Percentiles rank a stretch among this genome's conserved stretches.
Conservation (phyloP, 92 coral and sea anemone species). For the Montipora capitata region DNA sequence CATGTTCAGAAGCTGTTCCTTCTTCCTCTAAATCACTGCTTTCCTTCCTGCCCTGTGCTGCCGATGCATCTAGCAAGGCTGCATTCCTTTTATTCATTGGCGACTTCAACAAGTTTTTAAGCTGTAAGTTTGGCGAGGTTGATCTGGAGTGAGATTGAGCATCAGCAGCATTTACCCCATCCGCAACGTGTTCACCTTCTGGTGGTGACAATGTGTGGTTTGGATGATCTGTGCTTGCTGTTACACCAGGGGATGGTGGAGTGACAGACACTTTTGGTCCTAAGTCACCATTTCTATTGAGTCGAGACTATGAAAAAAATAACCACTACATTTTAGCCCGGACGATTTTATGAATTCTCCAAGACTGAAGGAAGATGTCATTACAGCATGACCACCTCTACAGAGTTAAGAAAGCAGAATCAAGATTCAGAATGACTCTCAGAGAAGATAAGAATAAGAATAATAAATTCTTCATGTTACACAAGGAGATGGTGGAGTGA, state of each 20-base stretch:
- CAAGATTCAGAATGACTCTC: too few relatives aligned
- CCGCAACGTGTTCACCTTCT: background rate
- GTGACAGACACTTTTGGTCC: conserved; percentile 83
- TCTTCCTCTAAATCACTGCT: conserved; percentile 90
- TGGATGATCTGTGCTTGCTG: conserved; percentile 30
- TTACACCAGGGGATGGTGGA: conserved; percentile 82
- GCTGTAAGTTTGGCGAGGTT: conserved; percentile 13
- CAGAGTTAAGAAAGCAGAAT: too few relatives aligned
- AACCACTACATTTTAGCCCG: background rate
- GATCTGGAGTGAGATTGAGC: conserved; percentile 5
- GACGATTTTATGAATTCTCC: too few relatives aligned
- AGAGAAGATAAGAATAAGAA: too few relatives aligned
- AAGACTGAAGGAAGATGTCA: too few relatives aligned
- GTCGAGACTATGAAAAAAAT: background rate
- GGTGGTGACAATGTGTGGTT: background rate
- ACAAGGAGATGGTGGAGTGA: too few relatives aligned
- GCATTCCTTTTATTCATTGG: conserved; percentile 59
- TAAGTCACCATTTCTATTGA: background rate
- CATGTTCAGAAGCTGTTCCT: conserved; percentile 84
- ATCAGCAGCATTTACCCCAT: background rate
- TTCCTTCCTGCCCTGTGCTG: conserved; percentile 50
- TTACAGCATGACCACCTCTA: too few relatives aligned
- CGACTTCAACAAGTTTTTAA: conserved; percentile 39
- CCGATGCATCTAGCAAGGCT: background rate
- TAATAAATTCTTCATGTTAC: too few relatives aligned